Conservation (phyloP, 1,140 invertebrate species). For the Musca domestica region DNA sequence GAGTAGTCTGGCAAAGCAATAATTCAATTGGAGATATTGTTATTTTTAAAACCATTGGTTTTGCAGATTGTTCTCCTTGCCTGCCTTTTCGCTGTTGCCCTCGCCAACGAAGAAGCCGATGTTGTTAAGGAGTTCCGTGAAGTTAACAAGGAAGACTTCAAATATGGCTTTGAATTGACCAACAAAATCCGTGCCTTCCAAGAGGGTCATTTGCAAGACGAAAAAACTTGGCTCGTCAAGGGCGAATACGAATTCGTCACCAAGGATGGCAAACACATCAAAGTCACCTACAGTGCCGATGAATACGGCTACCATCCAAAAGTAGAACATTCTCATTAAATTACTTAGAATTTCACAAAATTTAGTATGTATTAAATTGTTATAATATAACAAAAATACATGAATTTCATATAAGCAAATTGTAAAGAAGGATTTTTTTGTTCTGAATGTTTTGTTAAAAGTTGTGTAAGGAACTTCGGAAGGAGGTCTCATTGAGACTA, state of each 20-base stretch:
- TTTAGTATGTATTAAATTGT: background rate
- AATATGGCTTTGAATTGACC: constrained; percentile 31
- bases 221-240: constrained; percentile 34
- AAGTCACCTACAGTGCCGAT: constrained; percentile 68
- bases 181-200: constrained; percentile 26
- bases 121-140: constrained; percentile 33
- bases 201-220: constrained; percentile 13
- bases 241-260: constrained; percentile 68
- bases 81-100: constrained; percentile 28
- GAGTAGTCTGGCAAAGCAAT: background rate
- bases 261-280: constrained; percentile 66
- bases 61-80: constrained; percentile 20
- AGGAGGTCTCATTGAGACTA: too few relatives aligned
- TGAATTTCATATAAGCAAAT: background rate
- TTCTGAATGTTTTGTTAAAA: too few relatives aligned
- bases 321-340: background rate
- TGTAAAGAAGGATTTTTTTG: too few relatives aligned
- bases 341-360: too few relatives aligned
- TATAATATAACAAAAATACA: background rate
- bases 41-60: too few relatives aligned
- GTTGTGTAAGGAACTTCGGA: too few relatives aligned
- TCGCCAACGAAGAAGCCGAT: constrained; percentile 30
- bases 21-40: too few relatives aligned
- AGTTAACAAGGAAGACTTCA: constrained; percentile 34
- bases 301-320: constrained; percentile 69